Evolutionary conservation across 1,140 invertebrate genomes (phyloP).

Genomic region (Drosophila athabasca): DNA sequence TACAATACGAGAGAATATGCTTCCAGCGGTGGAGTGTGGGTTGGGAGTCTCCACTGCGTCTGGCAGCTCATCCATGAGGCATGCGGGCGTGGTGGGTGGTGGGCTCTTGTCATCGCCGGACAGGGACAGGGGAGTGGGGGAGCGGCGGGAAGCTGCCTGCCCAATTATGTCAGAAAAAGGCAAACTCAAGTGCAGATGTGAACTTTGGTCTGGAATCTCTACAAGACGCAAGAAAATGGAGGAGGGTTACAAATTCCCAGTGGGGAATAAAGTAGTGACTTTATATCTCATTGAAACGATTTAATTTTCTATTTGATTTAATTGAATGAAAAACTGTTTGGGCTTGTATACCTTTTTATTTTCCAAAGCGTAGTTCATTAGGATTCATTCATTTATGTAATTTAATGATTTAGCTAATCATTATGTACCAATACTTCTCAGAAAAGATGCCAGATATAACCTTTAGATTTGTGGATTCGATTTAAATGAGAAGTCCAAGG

Average conservation of each 20-base stretch:
- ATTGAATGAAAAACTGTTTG: constrained; percentile 46
- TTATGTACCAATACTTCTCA: too few species aligned
- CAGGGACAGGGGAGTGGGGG: not conserved
- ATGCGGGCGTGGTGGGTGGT: constrained; percentile 31
- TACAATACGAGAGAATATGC: constrained; percentile 56
- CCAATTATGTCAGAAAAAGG: constrained; percentile 64
- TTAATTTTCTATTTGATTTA: constrained; percentile 34
- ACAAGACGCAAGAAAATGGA: not conserved
- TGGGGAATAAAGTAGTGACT: too few species aligned
- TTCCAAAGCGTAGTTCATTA: too few species aligned
- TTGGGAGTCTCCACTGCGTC: constrained; percentile 46
- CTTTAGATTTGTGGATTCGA: too few species aligned
- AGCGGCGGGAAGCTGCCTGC: constrained; percentile 4
- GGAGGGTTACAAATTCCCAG: too few species aligned
- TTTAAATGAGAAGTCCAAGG: too few species aligned
- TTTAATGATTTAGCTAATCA: too few species aligned
- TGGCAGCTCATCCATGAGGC: constrained; percentile 26
- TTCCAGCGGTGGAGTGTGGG: constrained; percentile 5
- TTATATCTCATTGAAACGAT: not conserved
- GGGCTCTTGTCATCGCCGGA: constrained; percentile 42
- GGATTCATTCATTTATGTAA: too few species aligned
- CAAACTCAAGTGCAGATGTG: constrained; percentile 54
- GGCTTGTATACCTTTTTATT: not conserved
- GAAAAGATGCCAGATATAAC: too few species aligned
- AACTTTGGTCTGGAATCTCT: constrained; percentile 18